phyloP scores from a whole-genome alignment of 2,888 invertebrate genomes.

The Sympetrum striolatum region DNA sequence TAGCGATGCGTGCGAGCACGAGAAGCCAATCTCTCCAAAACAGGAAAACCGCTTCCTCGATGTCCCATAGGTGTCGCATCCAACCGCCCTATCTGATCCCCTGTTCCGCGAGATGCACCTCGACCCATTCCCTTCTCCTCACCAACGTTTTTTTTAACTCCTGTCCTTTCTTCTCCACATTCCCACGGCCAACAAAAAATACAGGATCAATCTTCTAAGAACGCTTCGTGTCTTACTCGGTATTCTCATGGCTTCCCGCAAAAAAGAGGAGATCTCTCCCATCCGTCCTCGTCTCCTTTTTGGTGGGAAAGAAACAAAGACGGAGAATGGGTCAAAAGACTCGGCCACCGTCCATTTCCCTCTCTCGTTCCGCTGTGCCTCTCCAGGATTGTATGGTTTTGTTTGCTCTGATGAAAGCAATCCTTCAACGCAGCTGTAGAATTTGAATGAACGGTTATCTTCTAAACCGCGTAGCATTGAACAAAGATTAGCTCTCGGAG shows the following conservation, averaged over 20 bases:
- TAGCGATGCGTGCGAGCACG: not conserved
- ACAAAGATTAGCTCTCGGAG: no score
- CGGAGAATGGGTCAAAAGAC: not conserved
- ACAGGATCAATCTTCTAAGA: not conserved
- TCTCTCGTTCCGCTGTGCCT: no score
- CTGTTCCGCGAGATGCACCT: not conserved
- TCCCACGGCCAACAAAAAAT: not conserved
- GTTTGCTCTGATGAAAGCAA: no score
- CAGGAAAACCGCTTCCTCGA: slow-evolving; percentile 29
- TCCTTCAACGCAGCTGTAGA: no score
- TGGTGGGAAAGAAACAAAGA: not conserved
- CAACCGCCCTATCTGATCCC: not conserved
- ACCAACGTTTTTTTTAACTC: not conserved
- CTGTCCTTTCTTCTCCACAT: not conserved
- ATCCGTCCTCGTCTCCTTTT: not conserved
- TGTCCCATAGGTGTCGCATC: slow-evolving; percentile 17
- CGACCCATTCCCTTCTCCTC: not conserved
- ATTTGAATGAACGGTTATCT: no score
- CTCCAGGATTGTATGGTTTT: no score
- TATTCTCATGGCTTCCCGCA: not conserved
- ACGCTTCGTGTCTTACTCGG: not conserved
- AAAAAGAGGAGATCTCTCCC: not conserved
- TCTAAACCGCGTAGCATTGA: no score
- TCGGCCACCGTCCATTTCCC: not conserved
- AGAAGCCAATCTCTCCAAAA: not conserved